Evolutionary conservation across 2,888 invertebrate genomes (phyloP).

Genomic region (Chesias legatella): DNA sequence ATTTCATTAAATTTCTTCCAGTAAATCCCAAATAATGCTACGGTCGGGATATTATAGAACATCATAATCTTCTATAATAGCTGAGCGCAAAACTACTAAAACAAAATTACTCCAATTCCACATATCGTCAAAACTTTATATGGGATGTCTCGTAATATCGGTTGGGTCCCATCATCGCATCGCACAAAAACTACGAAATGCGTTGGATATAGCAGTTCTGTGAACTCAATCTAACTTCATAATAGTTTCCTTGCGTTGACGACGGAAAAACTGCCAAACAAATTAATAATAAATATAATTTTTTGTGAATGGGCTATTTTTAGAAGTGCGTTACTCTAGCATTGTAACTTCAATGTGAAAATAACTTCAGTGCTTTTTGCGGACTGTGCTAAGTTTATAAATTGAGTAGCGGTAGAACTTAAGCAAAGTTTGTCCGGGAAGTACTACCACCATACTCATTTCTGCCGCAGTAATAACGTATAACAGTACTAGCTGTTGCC

Average conservation of each 20-base stretch:
- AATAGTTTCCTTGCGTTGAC: constrained; percentile 50
- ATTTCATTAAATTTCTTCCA: too few species aligned
- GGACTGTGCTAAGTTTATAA: too few species aligned
- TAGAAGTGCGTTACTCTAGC: not conserved
- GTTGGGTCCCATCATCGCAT: constrained; percentile 20
- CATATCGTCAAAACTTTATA: constrained; percentile 23
- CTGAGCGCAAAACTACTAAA: constrained; percentile 15
- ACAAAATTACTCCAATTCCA: constrained; percentile 11
- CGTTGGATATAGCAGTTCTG: constrained; percentile 37
- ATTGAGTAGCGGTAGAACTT: too few species aligned
- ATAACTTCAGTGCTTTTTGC: too few species aligned
- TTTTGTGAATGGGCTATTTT: not conserved
- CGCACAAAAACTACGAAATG: constrained; percentile 44
- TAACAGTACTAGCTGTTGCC: too few species aligned
- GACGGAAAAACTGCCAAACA: constrained; percentile 30
- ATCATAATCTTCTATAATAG: constrained; percentile 2
- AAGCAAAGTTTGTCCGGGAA: too few species aligned
- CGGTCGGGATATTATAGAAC: too few species aligned
- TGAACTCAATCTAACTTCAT: constrained; percentile 65
- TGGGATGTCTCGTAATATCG: constrained; percentile 15
- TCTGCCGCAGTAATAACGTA: too few species aligned
- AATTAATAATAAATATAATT: constrained; percentile 30
- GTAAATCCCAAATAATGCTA: too few species aligned
- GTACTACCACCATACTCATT: too few species aligned
- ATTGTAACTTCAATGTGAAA: too few species aligned